Base-by-base conservation (phyloP, 2,888 invertebrate species). In the Anticlea derivata region DNA sequence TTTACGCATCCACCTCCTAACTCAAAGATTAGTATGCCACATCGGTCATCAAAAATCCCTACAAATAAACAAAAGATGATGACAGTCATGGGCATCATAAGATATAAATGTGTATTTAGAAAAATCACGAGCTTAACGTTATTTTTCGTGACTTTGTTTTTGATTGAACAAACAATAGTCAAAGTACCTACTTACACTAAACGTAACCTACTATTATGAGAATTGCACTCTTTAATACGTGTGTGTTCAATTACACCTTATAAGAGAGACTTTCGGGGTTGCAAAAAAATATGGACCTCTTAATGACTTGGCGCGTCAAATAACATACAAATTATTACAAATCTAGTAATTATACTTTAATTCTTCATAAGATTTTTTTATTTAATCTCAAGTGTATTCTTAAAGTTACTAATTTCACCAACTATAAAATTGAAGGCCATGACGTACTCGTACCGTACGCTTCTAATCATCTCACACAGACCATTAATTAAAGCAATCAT, bases 291-390 rank as follows among this genome's bases (percentile, higher is more conserved):
- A 35, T 60, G 54, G 66, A 68, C 68, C 66, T 54, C 66, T 63
- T 66, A 61, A 67, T 66, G 60, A 51, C 57, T 60, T 63, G 69
- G 67, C 60, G 69, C 68, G 67, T 66, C 68, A 73, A 75, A 71
- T 66, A 73, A 74, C 67, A 68, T 77, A 77, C 71, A 73, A 78
- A 71, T 74, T 66, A 66, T 65, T 76, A 73, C 74, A 73, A 73
- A 73, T 73, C 75, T 73, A 69, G 66, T 70, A 70, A 70, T 70
- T 71, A 71, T 70, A 67, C 56, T 67, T 64, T 70, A 69, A 64
- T 69, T 75, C 70, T 73, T 83, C 83, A 83, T 83, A 84, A 83
- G 83, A 84, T 60, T 77, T 74, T 75, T 72, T 77, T 71, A 70
- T 73, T 74, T 67, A 67, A 73, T 71, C 69, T 73, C 68, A 69